These are phyloP conservation scores for Mixornis gularis DNA, from an alignment of 2,113 vertebrate species.

Conservation along the genomic window DNA sequence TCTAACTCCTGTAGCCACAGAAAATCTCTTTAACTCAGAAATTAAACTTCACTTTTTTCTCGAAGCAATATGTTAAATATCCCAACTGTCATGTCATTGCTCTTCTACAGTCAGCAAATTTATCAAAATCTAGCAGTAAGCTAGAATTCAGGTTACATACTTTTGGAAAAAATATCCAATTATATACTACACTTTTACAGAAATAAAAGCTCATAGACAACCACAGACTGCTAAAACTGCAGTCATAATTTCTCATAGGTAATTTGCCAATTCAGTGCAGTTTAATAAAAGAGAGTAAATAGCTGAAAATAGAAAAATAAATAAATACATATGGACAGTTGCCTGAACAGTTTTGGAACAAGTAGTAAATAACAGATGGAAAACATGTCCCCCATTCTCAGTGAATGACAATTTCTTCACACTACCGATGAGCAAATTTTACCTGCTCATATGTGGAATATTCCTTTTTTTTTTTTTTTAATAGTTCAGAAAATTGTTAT, in stretches of 20 bases:
- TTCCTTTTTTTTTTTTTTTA: not conserved
- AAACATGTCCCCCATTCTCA: not conserved
- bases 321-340: not conserved
- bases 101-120: not conserved
- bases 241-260: not conserved
- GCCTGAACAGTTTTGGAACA: not conserved
- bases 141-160: not conserved
- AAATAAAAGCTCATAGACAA: not conserved
- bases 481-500: not conserved
- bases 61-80: not conserved
- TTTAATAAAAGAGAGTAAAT: not conserved
- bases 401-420: not conserved
- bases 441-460: not conserved
- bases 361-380: slow-evolving; percentile 11
- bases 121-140: not conserved
- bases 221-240: not conserved
- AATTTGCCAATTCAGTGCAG: not conserved
- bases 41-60: not conserved
- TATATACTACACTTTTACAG: not conserved
- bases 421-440: not conserved
- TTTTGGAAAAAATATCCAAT: not conserved
- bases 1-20: not conserved
- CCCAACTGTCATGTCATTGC: not conserved
- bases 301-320: not conserved
- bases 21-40: not conserved